Evolutionary conservation across 2,113 vertebrate species (phyloP), one percentile per base, ranked within the genome.

Genomic region (Tympanuchus pallidicinctus): DNA sequence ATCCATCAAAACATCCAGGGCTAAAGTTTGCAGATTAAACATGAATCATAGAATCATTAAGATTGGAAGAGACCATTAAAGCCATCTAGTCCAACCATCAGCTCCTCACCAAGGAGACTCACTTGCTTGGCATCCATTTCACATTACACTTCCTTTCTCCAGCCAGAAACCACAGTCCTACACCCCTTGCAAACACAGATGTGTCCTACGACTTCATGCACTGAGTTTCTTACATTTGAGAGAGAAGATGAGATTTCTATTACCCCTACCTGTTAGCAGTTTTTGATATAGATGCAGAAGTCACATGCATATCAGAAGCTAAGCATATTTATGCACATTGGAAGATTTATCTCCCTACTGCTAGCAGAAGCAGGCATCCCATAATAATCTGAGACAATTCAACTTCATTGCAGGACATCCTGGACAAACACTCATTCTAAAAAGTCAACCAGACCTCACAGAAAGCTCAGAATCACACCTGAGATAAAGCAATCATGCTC

Each of bases 401-500:
- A 34, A 38, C 42, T 32, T 4, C 40, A 50, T 52, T 28, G 86
- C 65, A 78, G n/a, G 61, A 40, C 47, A 75, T 25, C 48, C 32
- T 20, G 34, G 71, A 63, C 0, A 0, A 92, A 72, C 4, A 6
- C 5, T 34, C 59, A 25, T 70, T 27, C 65, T 19, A 3, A 48
- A 38, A 74, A 71, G n/a, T n/a, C 86, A 65, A 15, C 18, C 70
- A 40, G 0, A 0, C 36, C 40, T 82, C 59, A 65, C 30, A 87
- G 74, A 86, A 88, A 94, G 76, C 86, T 84, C 80, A 86, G 76
- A 82, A 84, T 84, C 78, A 61, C 93, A 93, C 61, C 86, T 93
- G 77, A 61, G 47, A 65, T 72, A 57, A 90, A 92, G 47, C 32
- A 92, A 69, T 75, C 34, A 5, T 19, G 22, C 70, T 92, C 43